phyloP scores from a whole-genome alignment of 2,888 invertebrate genomes.

The Drosophila paranaensis region DNA sequence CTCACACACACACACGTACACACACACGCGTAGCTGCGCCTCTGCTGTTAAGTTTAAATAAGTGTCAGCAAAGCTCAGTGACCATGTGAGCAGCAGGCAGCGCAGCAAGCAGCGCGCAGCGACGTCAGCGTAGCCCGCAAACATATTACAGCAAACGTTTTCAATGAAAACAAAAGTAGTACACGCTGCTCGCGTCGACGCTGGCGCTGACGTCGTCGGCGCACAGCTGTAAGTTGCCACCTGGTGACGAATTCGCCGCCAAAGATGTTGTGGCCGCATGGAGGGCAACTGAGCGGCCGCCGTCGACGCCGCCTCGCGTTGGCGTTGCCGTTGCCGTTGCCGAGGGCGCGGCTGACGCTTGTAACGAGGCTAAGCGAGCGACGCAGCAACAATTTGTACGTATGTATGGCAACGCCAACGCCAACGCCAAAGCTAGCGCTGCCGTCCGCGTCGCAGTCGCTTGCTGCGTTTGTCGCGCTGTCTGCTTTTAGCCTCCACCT shows the following conservation, averaged over 20 bases:
- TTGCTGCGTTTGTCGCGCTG: constrained; percentile 53
- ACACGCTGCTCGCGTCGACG: constrained; percentile 61
- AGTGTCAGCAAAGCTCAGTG: constrained; percentile 76
- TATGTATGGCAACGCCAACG: constrained; percentile 38
- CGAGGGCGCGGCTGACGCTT: constrained; percentile 75
- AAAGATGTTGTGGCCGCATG: constrained; percentile 66
- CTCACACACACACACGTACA: constrained; percentile 18
- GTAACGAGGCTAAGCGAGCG: constrained; percentile 75
- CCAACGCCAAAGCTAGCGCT: constrained; percentile 40
- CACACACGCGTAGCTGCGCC: constrained; percentile 7
- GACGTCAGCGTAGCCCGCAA: constrained; percentile 67
- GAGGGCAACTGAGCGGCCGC: constrained; percentile 58
- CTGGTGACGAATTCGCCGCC: constrained; percentile 70
- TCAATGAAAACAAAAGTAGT: constrained; percentile 79
- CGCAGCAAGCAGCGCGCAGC: constrained; percentile 35
- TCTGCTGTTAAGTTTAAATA: constrained; percentile 58
- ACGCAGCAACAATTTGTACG: constrained; percentile 26
- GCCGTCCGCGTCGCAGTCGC: constrained; percentile 42
- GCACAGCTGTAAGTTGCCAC: constrained; percentile 58
- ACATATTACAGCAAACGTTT: constrained; percentile 79
- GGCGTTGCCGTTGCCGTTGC: constrained; percentile 66
- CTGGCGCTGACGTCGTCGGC: constrained; percentile 20
- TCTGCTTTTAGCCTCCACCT: constrained; percentile 77
- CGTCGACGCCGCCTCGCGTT: constrained; percentile 21
- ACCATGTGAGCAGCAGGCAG: constrained; percentile 75